These are phyloP conservation scores for Lepas anatifera DNA, from an alignment of 2,888 invertebrate species.

Conservation along the genomic window DNA sequence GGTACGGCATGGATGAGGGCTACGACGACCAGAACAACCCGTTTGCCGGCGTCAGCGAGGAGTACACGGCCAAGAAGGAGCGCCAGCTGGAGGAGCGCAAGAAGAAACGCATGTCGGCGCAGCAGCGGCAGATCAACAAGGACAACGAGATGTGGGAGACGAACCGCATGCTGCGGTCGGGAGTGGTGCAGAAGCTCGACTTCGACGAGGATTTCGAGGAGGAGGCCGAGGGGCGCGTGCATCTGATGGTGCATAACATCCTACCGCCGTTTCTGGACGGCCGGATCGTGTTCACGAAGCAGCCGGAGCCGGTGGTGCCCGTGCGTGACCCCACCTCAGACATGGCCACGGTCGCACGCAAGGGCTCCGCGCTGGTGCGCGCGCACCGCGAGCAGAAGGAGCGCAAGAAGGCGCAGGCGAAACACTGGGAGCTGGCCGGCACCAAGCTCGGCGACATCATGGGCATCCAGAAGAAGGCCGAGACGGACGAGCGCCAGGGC, in stretches of 20 bases:
- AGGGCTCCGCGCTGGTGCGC: slow-evolving; percentile 82
- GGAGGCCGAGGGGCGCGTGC: slow-evolving; percentile 86
- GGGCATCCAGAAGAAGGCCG: slow-evolving; percentile 73
- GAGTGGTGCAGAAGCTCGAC: slow-evolving; percentile 80
- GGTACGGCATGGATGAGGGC: slow-evolving; percentile 56
- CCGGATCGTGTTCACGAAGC: slow-evolving; percentile 96
- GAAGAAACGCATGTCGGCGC: slow-evolving; percentile 76
- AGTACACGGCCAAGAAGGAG: slow-evolving; percentile 86
- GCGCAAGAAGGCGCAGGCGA: slow-evolving; percentile 89
- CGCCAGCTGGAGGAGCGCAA: slow-evolving; percentile 50
- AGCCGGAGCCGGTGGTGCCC: slow-evolving; percentile 97
- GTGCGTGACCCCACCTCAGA: slow-evolving; percentile 90
- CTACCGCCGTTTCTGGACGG: slow-evolving; percentile 98
- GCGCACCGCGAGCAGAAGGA: slow-evolving; percentile 92
- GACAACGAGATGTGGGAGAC: slow-evolving; percentile 99
- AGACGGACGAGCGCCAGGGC: slow-evolving; percentile 44
- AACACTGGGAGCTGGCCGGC: slow-evolving; percentile 97
- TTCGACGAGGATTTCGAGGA: slow-evolving; percentile 90
- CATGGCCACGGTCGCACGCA: slow-evolving; percentile 83
- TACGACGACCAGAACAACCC: slow-evolving; percentile 77
- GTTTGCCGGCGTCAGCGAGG: slow-evolving; percentile 75
- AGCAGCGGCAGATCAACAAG: slow-evolving; percentile 90
- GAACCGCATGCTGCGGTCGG: slow-evolving; percentile 68
- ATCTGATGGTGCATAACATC: slow-evolving; percentile 92
- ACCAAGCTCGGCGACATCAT: slow-evolving; percentile 72